Evolutionary conservation across 2,113 vertebrate species (phyloP), one percentile per base, ranked within the genome.

Genomic region (Phylloscopus trochilus): DNA sequence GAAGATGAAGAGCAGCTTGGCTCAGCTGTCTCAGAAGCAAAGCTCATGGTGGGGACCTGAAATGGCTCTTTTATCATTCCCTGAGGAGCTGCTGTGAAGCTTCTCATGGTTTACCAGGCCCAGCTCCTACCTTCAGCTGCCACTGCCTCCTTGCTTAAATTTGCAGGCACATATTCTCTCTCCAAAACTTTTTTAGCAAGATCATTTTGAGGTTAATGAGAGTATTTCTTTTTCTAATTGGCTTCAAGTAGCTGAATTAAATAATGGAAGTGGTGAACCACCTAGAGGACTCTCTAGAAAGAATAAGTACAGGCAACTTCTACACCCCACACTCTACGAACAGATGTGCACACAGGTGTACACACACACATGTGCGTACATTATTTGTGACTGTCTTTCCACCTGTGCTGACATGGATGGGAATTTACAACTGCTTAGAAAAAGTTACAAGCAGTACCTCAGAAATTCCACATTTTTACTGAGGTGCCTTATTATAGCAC

Each of bases 401-500:
- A 99, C 98, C 98, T 98, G 98, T 83, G 87, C 97, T 97, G 97
- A 98, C 97, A 97, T 39, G 94, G 97, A 95, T 83, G 87, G 96
- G 97, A 97, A 98, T 98, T 98, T 98, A 98, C 97, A 98, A 97
- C 97, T 91, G 93, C 94, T 96, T 49, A 89, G 91, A 98, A 98
- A 98, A 97, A 96, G 96, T 98, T 98, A 98, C 97, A 98, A 98
- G 97, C 95, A 97, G 94, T 96, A 96, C 96, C 95, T 97, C 97
- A 98, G 97, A 98, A 99, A 98, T 98, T 98, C 98, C 98, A 98
- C 96, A 51, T 97, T 98, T 98, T 97, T 97, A 97, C 70, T 95
- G 95, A 98, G 96, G 73, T 73, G 85, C 15, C 20, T 98, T 98
- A 98, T 98, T 98, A 97, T 97, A 97, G 98, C 97, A 94, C 96